These are phyloP conservation scores for Nymphalis polychloros DNA, from an alignment of 2,888 invertebrate genomes.

Conservation along the genomic window DNA sequence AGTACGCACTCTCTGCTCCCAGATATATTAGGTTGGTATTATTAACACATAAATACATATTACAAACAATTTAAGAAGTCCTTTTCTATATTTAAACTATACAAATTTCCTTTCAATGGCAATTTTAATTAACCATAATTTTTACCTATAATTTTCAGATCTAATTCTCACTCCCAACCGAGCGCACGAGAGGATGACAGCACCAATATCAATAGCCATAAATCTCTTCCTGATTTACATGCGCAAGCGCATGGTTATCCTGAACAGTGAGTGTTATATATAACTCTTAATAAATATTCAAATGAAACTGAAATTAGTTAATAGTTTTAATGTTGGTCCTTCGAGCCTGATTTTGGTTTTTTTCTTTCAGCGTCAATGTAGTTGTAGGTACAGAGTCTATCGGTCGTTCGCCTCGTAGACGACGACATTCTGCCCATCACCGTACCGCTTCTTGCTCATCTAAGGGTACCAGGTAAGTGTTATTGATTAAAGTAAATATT, in stretches of 20 bases:
- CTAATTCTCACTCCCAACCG: conserved; percentile 84
- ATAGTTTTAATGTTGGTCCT: neutral
- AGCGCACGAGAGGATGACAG: conserved; percentile 80
- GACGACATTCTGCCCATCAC: conserved; percentile 71
- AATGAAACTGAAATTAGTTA: neutral
- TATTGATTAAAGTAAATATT: too few relatives aligned
- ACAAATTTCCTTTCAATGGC: too few relatives aligned
- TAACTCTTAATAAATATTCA: neutral
- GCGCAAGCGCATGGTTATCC: conserved; percentile 79
- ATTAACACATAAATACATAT: neutral
- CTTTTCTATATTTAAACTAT: too few relatives aligned
- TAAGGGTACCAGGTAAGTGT: conserved; percentile 69
- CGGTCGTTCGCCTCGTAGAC: conserved; percentile 69
- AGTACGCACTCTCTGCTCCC: conserved; percentile 83
- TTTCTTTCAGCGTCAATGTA: conserved; percentile 50
- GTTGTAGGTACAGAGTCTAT: conserved; percentile 66
- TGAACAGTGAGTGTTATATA: conserved; percentile 63
- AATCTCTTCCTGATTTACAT: conserved; percentile 90
- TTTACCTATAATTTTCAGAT: conserved; percentile 57
- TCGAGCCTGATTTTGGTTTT: conserved; percentile 5
- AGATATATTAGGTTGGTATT: conserved; percentile 62
- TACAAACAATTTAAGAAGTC: too few relatives aligned
- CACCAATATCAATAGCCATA: conserved; percentile 86
- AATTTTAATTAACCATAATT: neutral
- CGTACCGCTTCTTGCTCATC: conserved; percentile 78